Evolutionary conservation across 2,797 vertebrate genomes (phyloP).

Genomic region (Aselliscus stoliczkanus): DNA sequence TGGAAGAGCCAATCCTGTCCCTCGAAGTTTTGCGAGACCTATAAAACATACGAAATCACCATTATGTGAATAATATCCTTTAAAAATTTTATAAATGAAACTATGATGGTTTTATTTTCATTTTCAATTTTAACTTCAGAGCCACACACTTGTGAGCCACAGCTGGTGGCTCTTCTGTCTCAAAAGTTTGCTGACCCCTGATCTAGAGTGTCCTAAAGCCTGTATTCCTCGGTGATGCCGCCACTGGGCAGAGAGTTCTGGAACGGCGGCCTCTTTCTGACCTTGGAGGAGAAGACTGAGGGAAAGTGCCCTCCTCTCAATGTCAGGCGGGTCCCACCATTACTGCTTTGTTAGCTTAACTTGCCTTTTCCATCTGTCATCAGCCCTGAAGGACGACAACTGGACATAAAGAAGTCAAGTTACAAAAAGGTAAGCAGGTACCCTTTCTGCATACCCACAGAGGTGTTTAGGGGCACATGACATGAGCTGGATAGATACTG

Average conservation of each 20-base stretch:
- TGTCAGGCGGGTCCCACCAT: neutral
- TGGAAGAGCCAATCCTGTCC: no score
- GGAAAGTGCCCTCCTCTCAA: neutral
- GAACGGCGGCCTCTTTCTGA: neutral
- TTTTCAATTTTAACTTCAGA: no score
- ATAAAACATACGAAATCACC: no score
- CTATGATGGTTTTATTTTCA: no score
- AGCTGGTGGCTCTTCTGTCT: no score
- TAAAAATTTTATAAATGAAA: no score
- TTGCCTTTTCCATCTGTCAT: constrained; percentile 57
- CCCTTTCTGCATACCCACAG: neutral
- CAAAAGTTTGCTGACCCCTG: no score
- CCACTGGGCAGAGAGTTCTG: neutral
- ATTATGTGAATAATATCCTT: no score
- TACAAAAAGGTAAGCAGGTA: constrained; percentile 92
- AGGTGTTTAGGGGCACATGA: neutral
- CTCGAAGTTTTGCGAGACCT: no score
- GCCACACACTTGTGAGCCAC: no score
- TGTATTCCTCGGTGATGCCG: neutral
- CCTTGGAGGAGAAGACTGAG: neutral
- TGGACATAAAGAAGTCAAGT: constrained; percentile 97
- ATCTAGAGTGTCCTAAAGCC: neutral
- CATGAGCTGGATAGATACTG: neutral
- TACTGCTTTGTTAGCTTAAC: constrained; percentile 6
- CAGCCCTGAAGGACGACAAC: constrained; percentile 89